Evolutionary conservation across 2,797 vertebrate genomes (phyloP), one percentile per base, ranked within the genome.

Genomic region (Gallinago solitaria): DNA sequence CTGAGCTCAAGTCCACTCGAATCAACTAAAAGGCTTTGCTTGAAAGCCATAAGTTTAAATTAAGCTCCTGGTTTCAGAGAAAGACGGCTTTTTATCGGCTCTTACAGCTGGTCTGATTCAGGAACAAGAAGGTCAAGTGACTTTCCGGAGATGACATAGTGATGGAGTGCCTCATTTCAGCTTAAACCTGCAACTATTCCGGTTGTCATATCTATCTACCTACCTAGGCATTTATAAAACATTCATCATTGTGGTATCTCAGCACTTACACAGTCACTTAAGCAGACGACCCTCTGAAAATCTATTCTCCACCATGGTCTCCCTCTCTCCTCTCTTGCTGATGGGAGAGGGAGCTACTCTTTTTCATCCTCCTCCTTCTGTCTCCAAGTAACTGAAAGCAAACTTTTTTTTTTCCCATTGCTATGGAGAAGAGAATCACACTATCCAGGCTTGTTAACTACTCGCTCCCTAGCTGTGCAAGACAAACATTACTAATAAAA

Each of bases 131-230:
- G 90, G 95, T 93, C 88, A 96, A 95, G 53, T 56, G 81, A 73
- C 93, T 93, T 95, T 74, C 50, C 7, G 2, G 50, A 95, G 76
- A 86, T 95, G 93, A 95, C 95, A 95, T 18, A 6, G 60, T 95
- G 90, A 95, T 95, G 82, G 73, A 96, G 75, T 89, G 65, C 50
- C 93, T 96, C 83, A 94, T 97, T 96, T 94, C 78, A 89, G 43
- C 65, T 96, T 91, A 93, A 90, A 95, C 41, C 45, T 64, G 50
- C 68, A 90, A 87, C 94, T 83, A 56, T 95, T 94, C 68, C 74
- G 53, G 2, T 95, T 96, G 90, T 96, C 81, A 87, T 90, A 90
- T 91, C 94, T 93, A 51, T 89, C 80, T 96, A 91, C 76, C 67
- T 91, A 91, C 80, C 59, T 63, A 86, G 39, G 54, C 51, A 88